Evolutionary conservation across 1,140 invertebrate species (phyloP), one percentile per base, ranked within the genome.

Genomic region (Acyrthosiphon pisum): DNA sequence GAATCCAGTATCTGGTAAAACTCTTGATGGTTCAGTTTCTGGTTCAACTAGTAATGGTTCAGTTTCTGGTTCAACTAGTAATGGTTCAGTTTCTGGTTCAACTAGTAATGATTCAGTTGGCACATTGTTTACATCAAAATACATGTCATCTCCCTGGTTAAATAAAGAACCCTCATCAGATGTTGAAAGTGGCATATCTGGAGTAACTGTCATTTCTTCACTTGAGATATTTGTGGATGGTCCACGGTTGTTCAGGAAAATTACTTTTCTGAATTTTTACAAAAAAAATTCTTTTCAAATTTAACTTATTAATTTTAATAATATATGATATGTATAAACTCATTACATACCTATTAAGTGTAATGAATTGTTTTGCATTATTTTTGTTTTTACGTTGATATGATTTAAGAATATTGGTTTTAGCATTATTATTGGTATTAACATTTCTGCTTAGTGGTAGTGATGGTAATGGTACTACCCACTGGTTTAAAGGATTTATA

Each of bases 1-100:
- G n/a, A 91, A 81, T 81, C 90, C 90, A n/a, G 90, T 76, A 48
- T 46, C 11, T n/a, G 90, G 90, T 68, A 41, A 41, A 91, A 44
- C 41, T n/a, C 3, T 30, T 60, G 56, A 60, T 60, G 90, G 41
- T 41, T 41, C 41, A 41, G 41, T 41, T 41, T 41, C 41, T 41
- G 41, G n/a, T n/a, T n/a, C n/a, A n/a, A n/a, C n/a, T n/a, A n/a
- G n/a, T n/a, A n/a, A n/a, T n/a, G n/a, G n/a, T n/a, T n/a, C n/a
- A n/a, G n/a, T n/a, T n/a, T n/a, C n/a, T n/a, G n/a, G 60, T 76
- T n/a, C 18, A 91, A 46, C 60, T 35, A 2, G 30, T 68, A 60
- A n/a, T n/a, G n/a, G n/a, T 56, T 9, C 48, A 90, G 89, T 68
- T 90, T 91, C 56, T 76, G 60, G 60, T 76, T n/a, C 18, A 91